These are phyloP conservation scores for Notarius quadriscutis DNA, from an alignment of 2,113 vertebrate species.

Conservation along the genomic window DNA sequence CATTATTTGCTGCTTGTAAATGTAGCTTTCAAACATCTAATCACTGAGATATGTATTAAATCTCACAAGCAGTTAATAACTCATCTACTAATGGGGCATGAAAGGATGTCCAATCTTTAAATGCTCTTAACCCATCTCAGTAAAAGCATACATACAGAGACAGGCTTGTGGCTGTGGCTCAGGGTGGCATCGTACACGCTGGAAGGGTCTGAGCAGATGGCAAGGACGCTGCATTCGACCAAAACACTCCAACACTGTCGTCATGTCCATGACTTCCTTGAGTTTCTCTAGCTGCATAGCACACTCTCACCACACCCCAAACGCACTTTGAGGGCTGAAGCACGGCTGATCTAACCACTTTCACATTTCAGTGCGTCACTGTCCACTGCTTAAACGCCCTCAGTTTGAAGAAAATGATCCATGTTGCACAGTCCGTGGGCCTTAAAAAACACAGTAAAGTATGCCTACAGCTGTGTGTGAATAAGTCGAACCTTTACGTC, in stretches of 20 bases:
- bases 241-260: slow-evolving; percentile 75
- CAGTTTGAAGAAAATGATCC: not conserved
- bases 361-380: not conserved
- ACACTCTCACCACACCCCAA: slow-evolving; percentile 23
- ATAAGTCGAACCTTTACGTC: not conserved
- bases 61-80: not conserved
- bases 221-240: slow-evolving; percentile 61
- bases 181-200: slow-evolving; percentile 76
- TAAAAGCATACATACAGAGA: slow-evolving; percentile 72
- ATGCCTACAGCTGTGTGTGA: not conserved
- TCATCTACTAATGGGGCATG: no score
- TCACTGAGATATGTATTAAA: not conserved
- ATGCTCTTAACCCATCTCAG: not conserved
- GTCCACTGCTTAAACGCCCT: not conserved
- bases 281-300: slow-evolving; percentile 44
- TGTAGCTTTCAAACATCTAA: not conserved
- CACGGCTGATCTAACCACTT: slow-evolving; percentile 18
- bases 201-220: slow-evolving; percentile 66
- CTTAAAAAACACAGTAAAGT: not conserved
- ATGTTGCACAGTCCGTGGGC: not conserved
- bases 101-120: not conserved
- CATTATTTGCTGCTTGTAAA: not conserved
- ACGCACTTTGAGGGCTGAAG: not conserved
- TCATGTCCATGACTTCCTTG: slow-evolving; percentile 67
- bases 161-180: slow-evolving; percentile 66